Percentiles rank a stretch among this genome's conserved stretches.
Conservation (phyloP, 2,888 invertebrate species). For the Branchinecta sandiegonensis region DNA sequence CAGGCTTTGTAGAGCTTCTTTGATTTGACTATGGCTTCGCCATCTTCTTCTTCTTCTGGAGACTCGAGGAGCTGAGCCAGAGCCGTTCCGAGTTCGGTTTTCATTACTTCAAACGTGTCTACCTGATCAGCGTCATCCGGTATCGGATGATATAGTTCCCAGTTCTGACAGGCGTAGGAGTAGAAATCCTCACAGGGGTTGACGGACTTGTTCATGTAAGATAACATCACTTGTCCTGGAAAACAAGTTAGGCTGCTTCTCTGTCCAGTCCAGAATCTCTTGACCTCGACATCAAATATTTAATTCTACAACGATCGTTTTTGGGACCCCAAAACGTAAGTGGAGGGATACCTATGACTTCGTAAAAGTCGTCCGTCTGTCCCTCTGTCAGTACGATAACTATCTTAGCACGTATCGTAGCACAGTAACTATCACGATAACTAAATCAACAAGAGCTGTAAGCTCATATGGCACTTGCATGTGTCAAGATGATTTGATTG, state of each 20-base stretch:
- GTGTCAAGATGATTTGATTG: no score
- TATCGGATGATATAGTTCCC: conserved; percentile 67
- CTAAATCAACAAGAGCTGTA: no score
- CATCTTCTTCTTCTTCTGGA: conserved; percentile 32
- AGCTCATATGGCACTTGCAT: no score
- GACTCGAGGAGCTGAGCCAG: conserved; percentile 45
- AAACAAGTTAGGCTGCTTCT: neutral
- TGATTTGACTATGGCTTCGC: conserved; percentile 60
- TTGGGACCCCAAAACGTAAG: no score
- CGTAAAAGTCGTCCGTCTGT: no score
- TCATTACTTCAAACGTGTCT: conserved; percentile 75
- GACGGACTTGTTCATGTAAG: conserved; percentile 54
- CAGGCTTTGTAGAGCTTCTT: conserved; percentile 72
- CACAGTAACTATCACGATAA: no score
- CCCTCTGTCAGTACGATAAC: no score
- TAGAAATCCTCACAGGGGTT: conserved; percentile 73
- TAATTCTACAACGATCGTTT: no score
- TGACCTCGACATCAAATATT: no score
- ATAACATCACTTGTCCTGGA: conserved; percentile 45
- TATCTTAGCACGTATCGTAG: no score
- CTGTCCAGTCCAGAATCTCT: no score
- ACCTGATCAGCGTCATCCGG: conserved; percentile 76
- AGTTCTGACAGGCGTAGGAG: conserved; percentile 71
- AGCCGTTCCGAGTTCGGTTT: conserved; percentile 50
- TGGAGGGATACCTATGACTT: no score